Base-by-base conservation (phyloP, 2,888 invertebrate species). In the Drosophila cognata region DNA sequence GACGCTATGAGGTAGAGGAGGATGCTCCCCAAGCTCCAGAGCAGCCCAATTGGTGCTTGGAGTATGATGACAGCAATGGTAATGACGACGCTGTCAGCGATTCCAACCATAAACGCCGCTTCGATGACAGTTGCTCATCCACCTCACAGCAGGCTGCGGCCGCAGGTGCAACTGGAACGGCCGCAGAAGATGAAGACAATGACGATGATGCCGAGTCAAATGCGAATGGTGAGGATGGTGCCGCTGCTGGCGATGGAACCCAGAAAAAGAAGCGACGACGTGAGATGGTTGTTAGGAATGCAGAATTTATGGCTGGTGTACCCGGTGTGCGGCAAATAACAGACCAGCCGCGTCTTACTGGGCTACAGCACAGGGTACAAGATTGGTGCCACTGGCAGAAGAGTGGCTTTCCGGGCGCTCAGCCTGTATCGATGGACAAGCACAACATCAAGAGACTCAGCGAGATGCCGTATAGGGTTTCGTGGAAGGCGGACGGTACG, bases 401-500 rank as follows among this genome's bases (percentile, higher is more conserved):
- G 6, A 94, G 94, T 21, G 98, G 97, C 0, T 99, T 99, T 94
- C 99, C 99, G 0, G 99, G 99, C 0, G 96, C 96, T 3, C 99
- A 99, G 91, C 99, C 99, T 0, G 98, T 99, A 0, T 99, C 99
- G 0, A 98, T 99, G 98, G 97, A 98, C 90, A 93, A 94, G 2
- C 91, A 94, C 1, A 99, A 99, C 93, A 94, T 99, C 55, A 92
- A 93, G 59, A 94, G 96, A 16, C 93, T 99, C 4, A 94, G 95
- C 36, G 93, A 96, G 79, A 97, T 97, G 91, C 97, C 97, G 0
- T 99, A 99, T 91, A 95, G 96, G 92, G 99, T 99, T 1, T 99
- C 99, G 2, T 99, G 99, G 99, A 99, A 99, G 92, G 99, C 99
- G 13, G 99, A 99, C 93, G 99, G 99, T 43, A 97, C 97, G 38